phyloP scores from a whole-genome alignment of 2,113 vertebrate species.

The Lasiurus cinereus region DNA sequence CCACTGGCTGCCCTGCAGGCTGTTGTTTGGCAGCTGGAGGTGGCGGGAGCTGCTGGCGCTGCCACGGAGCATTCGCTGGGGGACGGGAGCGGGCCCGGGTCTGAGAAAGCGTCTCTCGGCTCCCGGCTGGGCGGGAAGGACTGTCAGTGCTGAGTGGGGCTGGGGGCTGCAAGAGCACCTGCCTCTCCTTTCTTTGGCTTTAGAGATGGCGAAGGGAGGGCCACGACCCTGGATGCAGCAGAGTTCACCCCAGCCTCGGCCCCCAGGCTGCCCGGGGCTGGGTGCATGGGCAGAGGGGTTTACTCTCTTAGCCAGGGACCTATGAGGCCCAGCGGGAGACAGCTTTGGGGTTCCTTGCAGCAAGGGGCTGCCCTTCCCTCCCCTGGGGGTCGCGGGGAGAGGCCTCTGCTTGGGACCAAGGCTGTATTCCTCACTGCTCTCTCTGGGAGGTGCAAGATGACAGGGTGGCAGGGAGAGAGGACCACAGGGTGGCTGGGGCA shows the following conservation, averaged over 20 bases:
- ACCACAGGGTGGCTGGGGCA: background rate
- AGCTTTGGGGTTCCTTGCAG: background rate
- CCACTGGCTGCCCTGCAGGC: background rate
- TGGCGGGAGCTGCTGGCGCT: background rate
- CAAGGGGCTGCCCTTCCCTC: background rate
- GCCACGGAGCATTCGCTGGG: background rate
- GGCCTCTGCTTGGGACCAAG: background rate
- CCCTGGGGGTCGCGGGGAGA: background rate
- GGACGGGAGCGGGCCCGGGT: background rate
- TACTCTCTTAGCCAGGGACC: background rate
- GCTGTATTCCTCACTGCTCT: background rate
- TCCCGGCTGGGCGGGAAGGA: background rate
- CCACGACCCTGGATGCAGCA: background rate
- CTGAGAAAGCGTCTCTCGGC: background rate
- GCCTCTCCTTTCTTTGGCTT: constrained; percentile 67
- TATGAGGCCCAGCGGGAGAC: background rate
- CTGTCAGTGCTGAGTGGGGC: constrained; percentile 3
- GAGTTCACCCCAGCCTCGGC: background rate
- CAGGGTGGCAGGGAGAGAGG: background rate
- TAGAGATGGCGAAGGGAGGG: background rate
- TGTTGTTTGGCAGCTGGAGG: constrained; percentile 73
- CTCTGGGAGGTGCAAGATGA: background rate
- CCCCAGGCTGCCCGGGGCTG: background rate
- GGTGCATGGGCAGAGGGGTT: background rate
- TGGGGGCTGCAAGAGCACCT: background rate